Evolutionary conservation across 2,113 vertebrate species (phyloP), one percentile per base, ranked within the genome.

Genomic region (Ceratotherium simum): DNA sequence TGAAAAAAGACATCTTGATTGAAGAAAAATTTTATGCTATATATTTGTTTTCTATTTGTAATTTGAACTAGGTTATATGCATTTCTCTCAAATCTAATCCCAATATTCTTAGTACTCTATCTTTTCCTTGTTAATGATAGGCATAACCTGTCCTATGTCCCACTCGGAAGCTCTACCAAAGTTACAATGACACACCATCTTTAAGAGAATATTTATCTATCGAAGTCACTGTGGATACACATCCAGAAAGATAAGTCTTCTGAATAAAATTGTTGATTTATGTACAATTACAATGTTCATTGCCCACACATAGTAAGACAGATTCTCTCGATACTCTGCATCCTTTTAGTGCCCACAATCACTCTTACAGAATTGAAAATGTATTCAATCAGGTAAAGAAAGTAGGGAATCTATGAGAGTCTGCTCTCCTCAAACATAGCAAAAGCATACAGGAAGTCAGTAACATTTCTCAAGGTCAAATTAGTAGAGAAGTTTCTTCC

Each of bases 381-480:
- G 25, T 5, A 93, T 60, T 87, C 20, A 80, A 39, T 73, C 39
- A 46, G 51, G 5, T 27, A 31, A 79, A 86, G 9, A 76, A 58
- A 64, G 48, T 21, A 80, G 27, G 42, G 51, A 67, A 79, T 67
- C 8, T 23, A 75, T 13, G 42, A 76, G 2, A 65, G 20, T n/a
- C 75, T 54, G 39, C 46, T 21, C 56, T 72, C 9, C 25, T 67
- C 18, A 84, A 67, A 2, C 36, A 73, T 1, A 89, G 56, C 18
- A 92, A 80, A 81, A 42, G 29, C 1, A 11, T 5, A 65, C 1
- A 62, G 18, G 75, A 75, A 75, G 60, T 79, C 92, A 90, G 62
- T 81, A 94, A 75, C 86, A 86, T 86, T 87, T 93, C 56, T 17
- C 86, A 98, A 95, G 75, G 69, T 94, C 95, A 94, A 48, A 80